A percentile compares a stretch with the other conserved stretches of the same genome.
phyloP scores from a whole-genome alignment of 2,797 vertebrate species.

The Poecile montanus region DNA sequence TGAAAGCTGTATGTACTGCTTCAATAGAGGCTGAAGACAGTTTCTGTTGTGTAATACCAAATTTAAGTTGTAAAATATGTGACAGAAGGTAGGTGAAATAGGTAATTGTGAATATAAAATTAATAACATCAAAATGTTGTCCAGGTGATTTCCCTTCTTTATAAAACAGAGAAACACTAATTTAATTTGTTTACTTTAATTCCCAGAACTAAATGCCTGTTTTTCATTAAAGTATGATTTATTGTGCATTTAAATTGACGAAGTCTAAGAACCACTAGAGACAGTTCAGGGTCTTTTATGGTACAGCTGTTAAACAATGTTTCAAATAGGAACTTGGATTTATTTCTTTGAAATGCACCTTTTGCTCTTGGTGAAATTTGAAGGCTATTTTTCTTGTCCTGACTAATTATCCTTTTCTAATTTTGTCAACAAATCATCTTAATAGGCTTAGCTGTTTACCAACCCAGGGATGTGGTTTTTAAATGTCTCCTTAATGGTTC shows the following conservation, averaged over 20 bases:
- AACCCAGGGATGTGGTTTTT: background rate
- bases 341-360: background rate
- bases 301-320: background rate
- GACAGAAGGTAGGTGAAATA: background rate
- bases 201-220: background rate
- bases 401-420: background rate
- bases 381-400: background rate
- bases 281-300: background rate
- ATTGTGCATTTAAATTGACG: conserved; percentile 16
- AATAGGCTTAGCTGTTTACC: background rate
- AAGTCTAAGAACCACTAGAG: background rate
- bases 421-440: conserved; percentile 1
- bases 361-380: background rate
- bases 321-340: background rate
- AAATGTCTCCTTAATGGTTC: background rate
- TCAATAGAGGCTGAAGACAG: background rate
- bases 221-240: conserved; percentile 2
- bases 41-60: background rate
- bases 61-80: background rate
- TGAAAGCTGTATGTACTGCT: background rate
- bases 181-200: conserved; percentile 6
- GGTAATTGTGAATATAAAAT: background rate
- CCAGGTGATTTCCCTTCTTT: background rate
- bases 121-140: background rate
- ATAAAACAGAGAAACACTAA: background rate